Conservation (phyloP, 2,113 vertebrate genomes). For the Ageneiosus marmoratus region DNA sequence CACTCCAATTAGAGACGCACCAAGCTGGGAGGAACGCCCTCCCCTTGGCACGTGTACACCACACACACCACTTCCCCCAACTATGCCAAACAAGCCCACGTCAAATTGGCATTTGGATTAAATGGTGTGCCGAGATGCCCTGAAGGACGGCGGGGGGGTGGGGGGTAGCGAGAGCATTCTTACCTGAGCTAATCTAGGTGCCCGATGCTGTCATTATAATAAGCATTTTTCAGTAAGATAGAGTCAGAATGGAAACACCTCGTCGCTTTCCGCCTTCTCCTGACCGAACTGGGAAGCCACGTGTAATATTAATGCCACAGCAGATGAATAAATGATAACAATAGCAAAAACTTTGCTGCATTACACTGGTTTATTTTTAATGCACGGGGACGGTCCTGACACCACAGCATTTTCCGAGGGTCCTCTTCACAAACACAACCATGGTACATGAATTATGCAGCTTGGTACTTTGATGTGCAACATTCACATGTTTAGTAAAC, state of each 20-base stretch:
- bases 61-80: conserved; percentile 15
- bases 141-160: conserved; percentile 56
- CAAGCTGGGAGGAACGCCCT: conserved; percentile 70
- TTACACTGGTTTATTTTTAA: conserved; percentile 75
- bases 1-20: conserved; percentile 79
- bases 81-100: conserved; percentile 56
- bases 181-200: conserved; percentile 72
- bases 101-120: conserved; percentile 81
- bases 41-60: conserved; percentile 33
- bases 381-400: conserved; percentile 68
- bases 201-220: conserved; percentile 69
- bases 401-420: conserved; percentile 65
- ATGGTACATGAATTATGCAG: conserved; percentile 73
- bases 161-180: conserved; percentile 64
- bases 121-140: conserved; percentile 73
- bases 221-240: conserved; percentile 63
- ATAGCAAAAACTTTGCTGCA: conserved; percentile 60
- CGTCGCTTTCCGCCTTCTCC: conserved; percentile 47
- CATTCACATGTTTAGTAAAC: conserved; percentile 77
- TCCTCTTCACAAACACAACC: conserved; percentile 59
- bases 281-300: conserved; percentile 54
- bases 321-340: conserved; percentile 72
- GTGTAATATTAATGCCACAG: conserved; percentile 75
- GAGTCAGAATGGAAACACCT: conserved; percentile 18
- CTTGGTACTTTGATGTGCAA: conserved; percentile 57